Percentiles rank a stretch among this genome's conserved stretches.
Conservation (phyloP, 2,888 invertebrate genomes). For the Xestia sexstrigata region DNA sequence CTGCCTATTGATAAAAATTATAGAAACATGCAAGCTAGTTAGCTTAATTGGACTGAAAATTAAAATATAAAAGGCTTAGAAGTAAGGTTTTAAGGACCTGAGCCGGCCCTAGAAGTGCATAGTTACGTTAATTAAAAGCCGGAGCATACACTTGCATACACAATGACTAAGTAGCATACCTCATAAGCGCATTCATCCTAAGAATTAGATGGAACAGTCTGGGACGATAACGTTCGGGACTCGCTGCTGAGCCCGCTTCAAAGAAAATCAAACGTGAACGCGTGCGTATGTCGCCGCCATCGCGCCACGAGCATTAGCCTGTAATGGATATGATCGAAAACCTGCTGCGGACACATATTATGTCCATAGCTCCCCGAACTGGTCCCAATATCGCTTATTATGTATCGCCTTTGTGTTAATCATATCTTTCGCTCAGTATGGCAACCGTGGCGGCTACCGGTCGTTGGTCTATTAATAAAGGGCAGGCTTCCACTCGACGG, state of each 20-base stretch:
- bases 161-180: slow-evolving; percentile 47
- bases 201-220: slow-evolving; percentile 40
- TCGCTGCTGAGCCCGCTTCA: slow-evolving; percentile 50
- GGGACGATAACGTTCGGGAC: slow-evolving; percentile 43
- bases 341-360: slow-evolving; percentile 84
- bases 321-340: slow-evolving; percentile 84
- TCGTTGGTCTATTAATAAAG: slow-evolving; percentile 89
- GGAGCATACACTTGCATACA: slow-evolving; percentile 53
- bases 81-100: slow-evolving; percentile 22
- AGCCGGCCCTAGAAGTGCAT: slow-evolving; percentile 45
- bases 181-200: slow-evolving; percentile 42
- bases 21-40: slow-evolving; percentile 22
- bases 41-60: slow-evolving; percentile 49
- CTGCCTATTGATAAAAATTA: slow-evolving; percentile 15
- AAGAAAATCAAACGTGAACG: slow-evolving; percentile 70
- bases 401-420: slow-evolving; percentile 89
- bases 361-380: slow-evolving; percentile 84
- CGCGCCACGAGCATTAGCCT: slow-evolving; percentile 72
- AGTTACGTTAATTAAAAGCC: slow-evolving; percentile 57
- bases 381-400: slow-evolving; percentile 89
- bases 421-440: slow-evolving; percentile 88
- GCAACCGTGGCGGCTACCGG: slow-evolving; percentile 86
- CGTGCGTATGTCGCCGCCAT: slow-evolving; percentile 73
- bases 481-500: slow-evolving; percentile 80
- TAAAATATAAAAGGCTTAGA: slow-evolving; percentile 43